Evolutionary conservation across 2,888 invertebrate genomes (phyloP).

Genomic region (Sinohyriopsis cumingii): DNA sequence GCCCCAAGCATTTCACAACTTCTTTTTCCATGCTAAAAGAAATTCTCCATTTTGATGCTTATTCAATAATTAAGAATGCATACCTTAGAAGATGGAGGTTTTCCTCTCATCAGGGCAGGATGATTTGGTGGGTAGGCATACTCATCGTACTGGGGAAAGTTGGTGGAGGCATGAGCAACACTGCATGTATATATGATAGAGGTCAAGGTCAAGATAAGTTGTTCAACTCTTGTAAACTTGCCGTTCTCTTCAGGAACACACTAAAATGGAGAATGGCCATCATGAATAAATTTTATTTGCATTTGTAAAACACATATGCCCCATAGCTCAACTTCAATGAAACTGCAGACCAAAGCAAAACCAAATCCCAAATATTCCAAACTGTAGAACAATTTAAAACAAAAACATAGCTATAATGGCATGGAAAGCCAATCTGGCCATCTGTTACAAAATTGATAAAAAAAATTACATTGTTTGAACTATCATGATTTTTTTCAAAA

Average conservation of each 20-base stretch:
- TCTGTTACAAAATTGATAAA: too few species aligned
- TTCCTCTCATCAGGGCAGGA: slow-evolving; percentile 53
- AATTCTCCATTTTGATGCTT: too few species aligned
- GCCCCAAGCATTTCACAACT: too few species aligned
- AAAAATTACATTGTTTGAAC: too few species aligned
- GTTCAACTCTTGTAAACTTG: slow-evolving; percentile 38
- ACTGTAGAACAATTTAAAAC: too few species aligned
- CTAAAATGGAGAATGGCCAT: slow-evolving; percentile 24
- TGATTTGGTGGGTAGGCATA: slow-evolving; percentile 68
- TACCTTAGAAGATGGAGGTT: slow-evolving; percentile 58
- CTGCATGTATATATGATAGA: slow-evolving; percentile 62
- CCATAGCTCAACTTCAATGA: too few species aligned
- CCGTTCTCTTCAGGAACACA: slow-evolving; percentile 56
- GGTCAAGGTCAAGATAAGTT: slow-evolving; percentile 48
- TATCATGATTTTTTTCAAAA: too few species aligned
- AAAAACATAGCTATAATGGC: too few species aligned
- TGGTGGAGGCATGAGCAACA: slow-evolving; percentile 61
- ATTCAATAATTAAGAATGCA: too few species aligned
- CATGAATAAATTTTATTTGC: not conserved
- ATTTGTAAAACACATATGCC: not conserved
- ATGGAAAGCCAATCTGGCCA: not conserved
- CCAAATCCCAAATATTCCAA: not conserved
- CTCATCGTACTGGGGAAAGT: slow-evolving; percentile 66
- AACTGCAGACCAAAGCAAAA: not conserved
- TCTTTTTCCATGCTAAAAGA: too few species aligned